Evolutionary conservation across 2,797 vertebrate species (phyloP), one percentile per base, ranked within the genome.

Genomic region (Melanotaenia trifasciata): DNA sequence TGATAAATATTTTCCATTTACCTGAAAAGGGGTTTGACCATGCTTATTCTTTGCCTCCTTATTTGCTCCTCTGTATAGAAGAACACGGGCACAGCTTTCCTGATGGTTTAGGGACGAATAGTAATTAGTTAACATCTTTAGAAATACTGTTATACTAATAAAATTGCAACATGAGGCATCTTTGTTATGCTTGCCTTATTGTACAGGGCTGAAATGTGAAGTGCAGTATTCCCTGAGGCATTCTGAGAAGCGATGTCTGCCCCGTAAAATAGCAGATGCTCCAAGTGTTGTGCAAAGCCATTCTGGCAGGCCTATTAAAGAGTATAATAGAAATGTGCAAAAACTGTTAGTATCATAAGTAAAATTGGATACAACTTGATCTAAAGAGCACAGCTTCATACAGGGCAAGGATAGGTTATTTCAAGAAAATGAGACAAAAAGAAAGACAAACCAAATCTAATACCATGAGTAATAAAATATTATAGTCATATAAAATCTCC

Each of bases 161-260:
- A 63, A 24, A 45, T 40, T 78, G 84, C 45, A 64, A 72, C 53
- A 51, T 30, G 14, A 57, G 24, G 16, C 13, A 59, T 79, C 36
- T 62, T 64, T 74, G 78, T 54, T 54, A 70, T 59, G 86, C 91
- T 90, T 86, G 95, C 97, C 96, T 97, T 97, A 86, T 97, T 97
- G 92, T 98, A 97, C 85, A 97, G 95, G 40, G 96, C 96, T 71
- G 95, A 96, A 81, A 98, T 96, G 92, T 98, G 97, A 80, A 98
- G 92, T 6, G 96, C 96, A 0, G 95, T 96, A 90, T 97, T 97
- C 80, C 97, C 97, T 1, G 96, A 97, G 79, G 96, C 96, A 47
- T 97, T 97, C 91, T 96, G 95, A 77, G 95, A 95, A 81, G 94
- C 92, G 2, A 94, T 93, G 88, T 98, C 96, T 4, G 96, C 96